These are phyloP conservation scores for Macropus fuliginosus DNA, from an alignment of 2,797 vertebrate genomes.

Conservation along the genomic window DNA sequence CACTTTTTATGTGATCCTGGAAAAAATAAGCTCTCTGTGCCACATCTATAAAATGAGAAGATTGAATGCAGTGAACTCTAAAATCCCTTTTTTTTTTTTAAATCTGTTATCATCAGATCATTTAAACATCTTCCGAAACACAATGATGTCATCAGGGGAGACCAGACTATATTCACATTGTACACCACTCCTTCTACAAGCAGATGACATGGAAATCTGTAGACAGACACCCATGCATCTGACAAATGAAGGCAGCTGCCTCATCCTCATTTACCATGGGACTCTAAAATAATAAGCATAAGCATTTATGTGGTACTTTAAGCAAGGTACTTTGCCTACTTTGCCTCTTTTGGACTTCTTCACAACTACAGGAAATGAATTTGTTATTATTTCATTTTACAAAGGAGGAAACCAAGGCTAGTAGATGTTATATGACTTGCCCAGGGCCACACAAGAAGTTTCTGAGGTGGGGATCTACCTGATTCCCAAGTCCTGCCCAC, in stretches of 20 bases:
- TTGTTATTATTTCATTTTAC: neutral
- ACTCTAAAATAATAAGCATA: neutral
- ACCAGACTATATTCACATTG: neutral
- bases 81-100: neutral
- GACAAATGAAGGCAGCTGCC: neutral
- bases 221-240: neutral
- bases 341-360: neutral
- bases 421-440: neutral
- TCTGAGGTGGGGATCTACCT: neutral
- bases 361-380: neutral
- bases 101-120: neutral
- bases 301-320: neutral
- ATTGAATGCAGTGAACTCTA: neutral
- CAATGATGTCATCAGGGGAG: neutral
- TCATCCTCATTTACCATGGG: neutral
- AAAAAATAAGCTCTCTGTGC: neutral
- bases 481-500: no score
- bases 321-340: neutral
- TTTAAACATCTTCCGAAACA: neutral
- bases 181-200: neutral
- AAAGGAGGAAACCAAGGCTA: neutral
- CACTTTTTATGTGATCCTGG: neutral
- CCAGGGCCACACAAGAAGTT: neutral
- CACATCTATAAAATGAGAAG: neutral
- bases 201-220: neutral